phyloP scores from a whole-genome alignment of 2,888 invertebrate species.

The Coecobrya sp. region DNA sequence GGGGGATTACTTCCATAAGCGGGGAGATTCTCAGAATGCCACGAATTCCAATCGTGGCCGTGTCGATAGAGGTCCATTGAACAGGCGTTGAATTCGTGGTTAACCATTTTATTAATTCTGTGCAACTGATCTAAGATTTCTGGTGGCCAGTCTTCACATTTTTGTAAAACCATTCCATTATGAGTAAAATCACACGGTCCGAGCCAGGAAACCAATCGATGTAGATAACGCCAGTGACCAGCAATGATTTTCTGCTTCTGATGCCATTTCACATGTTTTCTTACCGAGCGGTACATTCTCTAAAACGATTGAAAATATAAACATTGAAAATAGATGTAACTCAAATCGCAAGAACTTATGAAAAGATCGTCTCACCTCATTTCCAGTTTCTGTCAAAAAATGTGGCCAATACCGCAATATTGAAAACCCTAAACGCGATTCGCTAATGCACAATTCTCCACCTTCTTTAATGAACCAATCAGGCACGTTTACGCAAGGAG shows the following conservation, averaged over 20 bases:
- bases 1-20: conserved; percentile 87
- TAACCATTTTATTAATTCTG: conserved; percentile 87
- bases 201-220: conserved; percentile 88
- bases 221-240: conserved; percentile 87
- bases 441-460: conserved; percentile 84
- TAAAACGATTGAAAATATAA: too few relatives aligned
- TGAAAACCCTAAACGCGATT: conserved; percentile 82
- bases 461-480: conserved; percentile 86
- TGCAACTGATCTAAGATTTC: conserved; percentile 87
- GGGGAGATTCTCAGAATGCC: conserved; percentile 88
- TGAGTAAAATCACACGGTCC: conserved; percentile 88
- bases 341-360: too few relatives aligned
- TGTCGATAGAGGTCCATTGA: conserved; percentile 88
- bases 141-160: conserved; percentile 87
- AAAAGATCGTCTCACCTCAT: too few relatives aligned
- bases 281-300: conserved; percentile 82
- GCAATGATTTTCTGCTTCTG: conserved; percentile 85
- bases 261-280: conserved; percentile 85
- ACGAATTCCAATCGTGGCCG: conserved; percentile 88
- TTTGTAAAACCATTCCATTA: conserved; percentile 87
- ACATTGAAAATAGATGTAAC: too few relatives aligned
- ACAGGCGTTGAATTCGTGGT: conserved; percentile 88
- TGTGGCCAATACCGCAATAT: conserved; percentile 84
- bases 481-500: conserved; percentile 84
- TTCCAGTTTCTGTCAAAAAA: conserved; percentile 81